Evolutionary conservation across 2,797 vertebrate species (phyloP), one percentile per base, ranked within the genome.

Genomic region (Gymnodraco acuticeps): DNA sequence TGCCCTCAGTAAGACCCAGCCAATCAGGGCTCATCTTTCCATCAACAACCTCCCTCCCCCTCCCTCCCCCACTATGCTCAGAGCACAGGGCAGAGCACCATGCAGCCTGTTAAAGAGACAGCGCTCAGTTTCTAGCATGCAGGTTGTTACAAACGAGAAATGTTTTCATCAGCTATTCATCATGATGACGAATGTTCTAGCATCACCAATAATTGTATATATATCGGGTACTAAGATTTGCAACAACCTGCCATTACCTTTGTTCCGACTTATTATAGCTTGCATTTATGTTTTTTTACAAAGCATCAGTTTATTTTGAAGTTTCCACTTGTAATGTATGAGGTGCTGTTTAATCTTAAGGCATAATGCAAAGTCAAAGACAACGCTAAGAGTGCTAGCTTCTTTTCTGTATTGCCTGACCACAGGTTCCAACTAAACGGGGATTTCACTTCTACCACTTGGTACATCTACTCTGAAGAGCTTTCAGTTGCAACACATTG

Each of bases 101-200:
- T 59, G 78, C 77, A 74, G 85, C 73, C 87, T 43, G 70, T 95
- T 96, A 96, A 96, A 96, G 94, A 70, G 73, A 89, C 92, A 91
- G 90, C 0, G 2, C 17, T 7, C 64, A 1, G 31, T 81, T 91
- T 71, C 61, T 51, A 2, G 50, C 41, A n/a, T 9, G 46, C 60
- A n/a, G 59, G 55, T 64, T 67, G 70, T 56, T 80, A 75, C 62
- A 66, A 73, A 82, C 42, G 8, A 33, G 50, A 72, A 41, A 75
- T 6, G 17, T 85, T 90, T 88, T 88, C 75, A 62, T 88, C 89
- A 89, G 76, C 77, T 27, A 20, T 14, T 46, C 10, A 38, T 91
- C 87, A 81, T 15, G 50, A 45, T 54, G 70, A 61, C 46, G 79
- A 78, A 83, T 74, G 68, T 87, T 74, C 76, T 42, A 80, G 78